phyloP scores from a whole-genome alignment of 64 coral and sea anemone species.

The Stichodactyla helianthus region DNA sequence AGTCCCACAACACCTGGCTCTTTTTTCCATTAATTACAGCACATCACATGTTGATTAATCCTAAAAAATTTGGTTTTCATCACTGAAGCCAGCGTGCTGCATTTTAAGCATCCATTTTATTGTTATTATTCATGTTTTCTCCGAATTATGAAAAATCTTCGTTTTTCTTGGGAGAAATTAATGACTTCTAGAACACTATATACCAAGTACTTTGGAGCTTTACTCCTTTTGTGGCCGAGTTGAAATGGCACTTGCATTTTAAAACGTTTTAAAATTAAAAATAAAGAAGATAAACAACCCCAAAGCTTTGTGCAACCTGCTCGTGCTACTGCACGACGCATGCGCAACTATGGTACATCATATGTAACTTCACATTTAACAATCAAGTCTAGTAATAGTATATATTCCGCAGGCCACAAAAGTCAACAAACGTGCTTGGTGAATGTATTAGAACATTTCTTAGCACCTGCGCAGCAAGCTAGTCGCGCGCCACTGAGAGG shows the following conservation, averaged over 20 bases:
- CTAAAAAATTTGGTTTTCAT: background rate
- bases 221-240: background rate
- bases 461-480: background rate
- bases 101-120: background rate
- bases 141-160: background rate
- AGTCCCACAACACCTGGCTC: background rate
- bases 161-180: background rate
- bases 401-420: constrained; percentile 5
- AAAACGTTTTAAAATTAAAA: background rate
- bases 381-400: constrained; percentile 14
- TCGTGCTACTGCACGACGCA: background rate
- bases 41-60: constrained; percentile 8
- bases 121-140: background rate
- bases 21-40: background rate
- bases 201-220: background rate
- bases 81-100: background rate
- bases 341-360: background rate
- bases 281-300: background rate
- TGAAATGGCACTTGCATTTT: background rate
- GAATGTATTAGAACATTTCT: constrained; percentile 6
- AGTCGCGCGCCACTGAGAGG: background rate
- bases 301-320: background rate
- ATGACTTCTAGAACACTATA: background rate
- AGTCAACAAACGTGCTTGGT: background rate
- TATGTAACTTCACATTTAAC: background rate